These are phyloP conservation scores for Eleutherodactylus coqui DNA, from an alignment of 2,797 vertebrate species.

Conservation along the genomic window DNA sequence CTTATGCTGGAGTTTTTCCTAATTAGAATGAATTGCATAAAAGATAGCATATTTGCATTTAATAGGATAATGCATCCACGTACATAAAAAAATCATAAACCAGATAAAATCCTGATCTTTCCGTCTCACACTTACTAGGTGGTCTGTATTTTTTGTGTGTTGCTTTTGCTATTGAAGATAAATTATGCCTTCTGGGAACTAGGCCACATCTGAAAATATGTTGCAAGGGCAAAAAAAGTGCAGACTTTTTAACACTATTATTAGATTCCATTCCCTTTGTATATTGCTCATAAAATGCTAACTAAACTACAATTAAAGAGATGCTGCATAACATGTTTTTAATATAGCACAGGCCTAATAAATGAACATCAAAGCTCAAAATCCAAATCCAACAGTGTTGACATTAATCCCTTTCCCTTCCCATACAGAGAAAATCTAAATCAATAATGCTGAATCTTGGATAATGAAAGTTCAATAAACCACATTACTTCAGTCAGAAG, in stretches of 20 bases:
- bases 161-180: constrained; percentile 29
- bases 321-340: background rate
- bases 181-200: constrained; percentile 36
- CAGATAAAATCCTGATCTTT: background rate
- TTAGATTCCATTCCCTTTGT: constrained; percentile 12
- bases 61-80: background rate
- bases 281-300: background rate
- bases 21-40: background rate
- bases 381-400: constrained; percentile 40
- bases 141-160: constrained; percentile 11
- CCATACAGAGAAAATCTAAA: constrained; percentile 52
- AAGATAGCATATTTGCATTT: background rate
- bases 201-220: constrained; percentile 40
- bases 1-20: background rate
- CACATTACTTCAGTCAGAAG: constrained; percentile 29
- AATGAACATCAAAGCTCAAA: constrained; percentile 40
- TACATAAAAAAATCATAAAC: background rate
- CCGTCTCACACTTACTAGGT: background rate
- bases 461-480: constrained; percentile 61
- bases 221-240: constrained; percentile 43
- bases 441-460: constrained; percentile 57
- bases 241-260: constrained; percentile 43
- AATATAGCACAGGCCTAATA: constrained; percentile 5
- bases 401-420: constrained; percentile 50
- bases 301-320: constrained; percentile 10